Base-by-base conservation (phyloP, 1,140 invertebrate species). In the Popillia japonica region DNA sequence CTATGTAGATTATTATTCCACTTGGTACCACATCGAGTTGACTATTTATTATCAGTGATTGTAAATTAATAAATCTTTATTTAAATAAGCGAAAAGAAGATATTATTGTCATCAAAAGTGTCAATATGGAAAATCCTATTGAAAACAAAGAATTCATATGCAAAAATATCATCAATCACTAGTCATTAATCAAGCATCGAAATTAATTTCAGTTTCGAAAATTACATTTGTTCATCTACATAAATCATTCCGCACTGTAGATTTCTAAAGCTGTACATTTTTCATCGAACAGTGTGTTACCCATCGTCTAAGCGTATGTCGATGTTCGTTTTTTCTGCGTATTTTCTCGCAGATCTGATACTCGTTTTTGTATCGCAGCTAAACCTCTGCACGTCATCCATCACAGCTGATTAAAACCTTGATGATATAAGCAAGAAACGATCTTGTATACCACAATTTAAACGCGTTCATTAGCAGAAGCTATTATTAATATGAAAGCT, bases 141-240 rank as follows among this genome's bases (percentile, higher is more conserved):
- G 17, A 55, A 55, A 55, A 55, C 48, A 55, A 55, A n/a, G n/a
- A 55, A 17, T 17, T 17, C 27, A 2, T 55, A 55, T 55, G 17
- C 48, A 55, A 55, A 55, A 55, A 14, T 55, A 0, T 22, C 61
- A 68, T 68, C 9, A 68, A 68, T 68, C 61, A 68, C 9, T 68
- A 1, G 61, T 14, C 61, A 68, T 68, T 68, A 68, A 68, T 68
- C 22, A 10, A 27, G 61, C 11, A 68, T 68, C 20, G 61, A 68
- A 68, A 22, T 68, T 68, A 68, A 68, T 68, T 27, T 68, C 61
- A 11, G 61, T 22, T 23, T 27, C 22, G 27, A 68, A 68, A 68
- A 68, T 22, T 27, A 22, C 22, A 68, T 68, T 68, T 34, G 22
- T 10, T 14, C 22, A 23, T 68, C 27, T 34, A 34, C 27, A 68